Evolutionary conservation across 2,797 vertebrate genomes (phyloP).

Genomic region (Orestias chungarensis): DNA sequence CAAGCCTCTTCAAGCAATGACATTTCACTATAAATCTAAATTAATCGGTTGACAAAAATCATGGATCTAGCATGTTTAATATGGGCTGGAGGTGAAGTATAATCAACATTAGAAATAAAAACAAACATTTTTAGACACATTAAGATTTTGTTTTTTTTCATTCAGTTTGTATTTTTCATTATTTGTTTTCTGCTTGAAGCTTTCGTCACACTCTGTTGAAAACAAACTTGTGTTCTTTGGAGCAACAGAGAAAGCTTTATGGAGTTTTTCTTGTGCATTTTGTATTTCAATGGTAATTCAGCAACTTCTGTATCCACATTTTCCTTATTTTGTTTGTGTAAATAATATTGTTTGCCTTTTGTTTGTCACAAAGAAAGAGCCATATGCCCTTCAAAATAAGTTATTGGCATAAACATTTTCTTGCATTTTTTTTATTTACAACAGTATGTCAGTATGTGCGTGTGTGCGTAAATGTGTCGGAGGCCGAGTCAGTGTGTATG

Average conservation of each 20-base stretch:
- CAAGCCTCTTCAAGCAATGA: background rate
- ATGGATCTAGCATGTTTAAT: constrained; percentile 41
- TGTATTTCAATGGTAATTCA: background rate
- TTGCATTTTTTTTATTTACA: constrained; percentile 9
- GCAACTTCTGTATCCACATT: background rate
- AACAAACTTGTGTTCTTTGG: background rate
- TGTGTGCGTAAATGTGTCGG: no score
- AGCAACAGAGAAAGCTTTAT: background rate
- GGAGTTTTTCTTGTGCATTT: background rate
- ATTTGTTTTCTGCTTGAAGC: background rate
- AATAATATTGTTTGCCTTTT: background rate
- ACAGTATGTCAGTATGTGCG: no score
- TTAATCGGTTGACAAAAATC: constrained; percentile 47
- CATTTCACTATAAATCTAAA: constrained; percentile 32
- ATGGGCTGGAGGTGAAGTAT: constrained; percentile 56
- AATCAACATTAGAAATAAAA: constrained; percentile 27
- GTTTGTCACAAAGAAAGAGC: constrained; percentile 1
- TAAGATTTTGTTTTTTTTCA: constrained; percentile 29
- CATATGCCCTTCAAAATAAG: background rate
- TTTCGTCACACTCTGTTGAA: background rate
- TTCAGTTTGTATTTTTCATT: constrained; percentile 19
- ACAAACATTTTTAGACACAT: constrained; percentile 2
- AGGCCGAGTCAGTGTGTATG: no score
- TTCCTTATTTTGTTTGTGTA: background rate
- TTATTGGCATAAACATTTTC: background rate